Percentiles rank a stretch among this genome's conserved stretches.
Conservation (phyloP, 1,140 invertebrate genomes). For the Drosophila carrolli region DNA sequence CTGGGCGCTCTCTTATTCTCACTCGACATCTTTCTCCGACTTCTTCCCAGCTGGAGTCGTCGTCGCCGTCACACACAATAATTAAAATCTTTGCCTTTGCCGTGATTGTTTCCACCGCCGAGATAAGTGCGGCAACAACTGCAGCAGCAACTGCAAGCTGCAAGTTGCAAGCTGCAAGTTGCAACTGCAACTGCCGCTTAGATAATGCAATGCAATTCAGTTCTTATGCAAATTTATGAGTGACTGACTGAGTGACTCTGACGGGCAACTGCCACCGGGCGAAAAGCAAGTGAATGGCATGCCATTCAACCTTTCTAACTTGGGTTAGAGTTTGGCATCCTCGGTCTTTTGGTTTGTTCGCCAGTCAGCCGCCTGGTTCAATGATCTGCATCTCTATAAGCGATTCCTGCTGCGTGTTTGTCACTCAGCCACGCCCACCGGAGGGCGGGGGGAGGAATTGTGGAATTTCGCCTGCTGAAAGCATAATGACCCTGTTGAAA, state of each 20-base stretch:
- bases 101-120: conserved; percentile 65
- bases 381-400: conserved; percentile 43
- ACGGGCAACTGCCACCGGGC: conserved; percentile 59
- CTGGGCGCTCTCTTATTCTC: conserved; percentile 22
- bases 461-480: conserved; percentile 43
- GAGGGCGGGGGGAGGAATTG: background rate
- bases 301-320: conserved; percentile 79
- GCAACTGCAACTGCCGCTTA: conserved; percentile 57
- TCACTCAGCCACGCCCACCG: conserved; percentile 60
- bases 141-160: conserved; percentile 16
- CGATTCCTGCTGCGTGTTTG: conserved; percentile 38
- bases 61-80: conserved; percentile 71
- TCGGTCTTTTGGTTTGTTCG: conserved; percentile 25
- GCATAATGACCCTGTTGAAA: conserved; percentile 42
- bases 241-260: conserved; percentile 63
- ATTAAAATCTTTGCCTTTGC: conserved; percentile 71
- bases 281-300: conserved; percentile 62
- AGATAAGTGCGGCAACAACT: conserved; percentile 63
- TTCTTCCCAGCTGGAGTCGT: conserved; percentile 34
- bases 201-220: conserved; percentile 69
- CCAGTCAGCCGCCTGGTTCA: conserved; percentile 36
- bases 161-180: background rate
- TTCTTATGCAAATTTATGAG: conserved; percentile 80
- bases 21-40: conserved; percentile 20
- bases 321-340: conserved; percentile 68